A percentile compares a stretch with the other conserved stretches of the same genome.
Conservation (phyloP, 2,888 invertebrate genomes). For the Diloba caeruleocephala region DNA sequence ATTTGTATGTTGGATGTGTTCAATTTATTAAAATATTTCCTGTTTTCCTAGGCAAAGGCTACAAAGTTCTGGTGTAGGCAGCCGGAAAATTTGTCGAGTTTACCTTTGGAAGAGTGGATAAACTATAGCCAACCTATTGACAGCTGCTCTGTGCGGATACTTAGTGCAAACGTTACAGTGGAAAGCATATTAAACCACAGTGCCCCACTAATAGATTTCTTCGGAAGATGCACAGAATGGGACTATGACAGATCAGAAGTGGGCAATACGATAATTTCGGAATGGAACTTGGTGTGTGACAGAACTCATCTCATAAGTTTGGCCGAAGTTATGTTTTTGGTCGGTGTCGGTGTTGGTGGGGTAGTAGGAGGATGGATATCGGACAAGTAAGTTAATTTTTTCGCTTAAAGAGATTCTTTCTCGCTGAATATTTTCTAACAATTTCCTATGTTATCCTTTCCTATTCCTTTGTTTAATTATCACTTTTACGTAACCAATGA, state of each 20-base stretch:
- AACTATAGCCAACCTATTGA: constrained; percentile 91
- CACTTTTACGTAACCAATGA: no score
- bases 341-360: constrained; percentile 94
- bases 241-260: constrained; percentile 88
- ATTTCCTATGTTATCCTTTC: no score
- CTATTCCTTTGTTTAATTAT: no score
- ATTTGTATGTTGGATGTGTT: background rate
- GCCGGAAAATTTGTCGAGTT: constrained; percentile 87
- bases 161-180: constrained; percentile 74
- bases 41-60: constrained; percentile 87
- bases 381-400: constrained; percentile 87
- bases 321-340: constrained; percentile 93
- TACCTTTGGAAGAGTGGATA: constrained; percentile 90
- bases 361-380: constrained; percentile 94
- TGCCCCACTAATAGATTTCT: constrained; percentile 74
- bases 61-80: constrained; percentile 92
- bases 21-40: constrained; percentile 13
- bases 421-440: no score
- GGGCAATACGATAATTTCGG: constrained; percentile 92
- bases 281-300: constrained; percentile 94
- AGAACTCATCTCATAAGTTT: constrained; percentile 91
- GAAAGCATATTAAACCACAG: constrained; percentile 77
- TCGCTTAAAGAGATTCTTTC: no score
- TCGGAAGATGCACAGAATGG: constrained; percentile 89
- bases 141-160: constrained; percentile 88